phyloP scores from a whole-genome alignment of 2,797 vertebrate species.

The Falco cherrug region DNA sequence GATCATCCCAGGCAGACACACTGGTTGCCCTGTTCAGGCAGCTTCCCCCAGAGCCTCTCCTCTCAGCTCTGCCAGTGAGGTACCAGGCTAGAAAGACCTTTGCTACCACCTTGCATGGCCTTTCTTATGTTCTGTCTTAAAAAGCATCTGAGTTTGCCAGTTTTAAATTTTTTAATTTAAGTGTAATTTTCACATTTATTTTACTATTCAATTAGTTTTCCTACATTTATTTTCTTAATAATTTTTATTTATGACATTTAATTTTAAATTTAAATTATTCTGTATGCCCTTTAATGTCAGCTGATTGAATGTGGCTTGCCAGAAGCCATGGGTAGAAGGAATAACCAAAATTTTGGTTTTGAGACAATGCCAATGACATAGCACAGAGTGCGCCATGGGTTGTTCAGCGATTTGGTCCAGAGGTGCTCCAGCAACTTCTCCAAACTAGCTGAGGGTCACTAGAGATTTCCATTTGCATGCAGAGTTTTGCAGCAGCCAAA shows the following conservation, averaged over 20 bases:
- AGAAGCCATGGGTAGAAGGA: not conserved
- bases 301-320: not conserved
- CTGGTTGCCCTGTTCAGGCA: not conserved
- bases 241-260: not conserved
- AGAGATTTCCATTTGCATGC: not conserved
- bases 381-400: accelerated
- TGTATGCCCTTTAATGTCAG: not conserved
- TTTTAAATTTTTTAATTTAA: not conserved
- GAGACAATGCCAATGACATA: not conserved
- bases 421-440: not conserved
- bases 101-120: not conserved
- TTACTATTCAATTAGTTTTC: not conserved
- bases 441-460: not conserved
- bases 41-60: not conserved
- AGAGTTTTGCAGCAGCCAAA: not conserved
- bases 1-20: not conserved
- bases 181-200: not conserved
- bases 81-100: not conserved
- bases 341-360: not conserved
- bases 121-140: not conserved
- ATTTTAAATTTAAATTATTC: not conserved
- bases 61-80: not conserved
- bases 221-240: not conserved
- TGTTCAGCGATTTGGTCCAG: not conserved
- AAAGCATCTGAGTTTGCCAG: not conserved